Evolutionary conservation across 1,140 invertebrate species (phyloP).

Genomic region (Eulimnadia texana): DNA sequence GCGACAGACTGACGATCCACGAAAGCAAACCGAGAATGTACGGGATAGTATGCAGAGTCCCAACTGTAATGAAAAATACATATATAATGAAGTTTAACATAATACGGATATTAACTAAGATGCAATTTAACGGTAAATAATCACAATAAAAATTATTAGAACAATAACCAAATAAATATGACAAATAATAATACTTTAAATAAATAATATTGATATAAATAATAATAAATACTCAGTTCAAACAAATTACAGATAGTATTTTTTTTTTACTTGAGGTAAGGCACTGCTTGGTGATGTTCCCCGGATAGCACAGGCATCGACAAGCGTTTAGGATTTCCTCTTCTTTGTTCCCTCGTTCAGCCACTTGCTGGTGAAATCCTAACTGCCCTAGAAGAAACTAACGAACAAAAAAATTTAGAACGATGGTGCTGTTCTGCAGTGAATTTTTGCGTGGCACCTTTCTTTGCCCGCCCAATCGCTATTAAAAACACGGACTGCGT

Average conservation of each 20-base stretch:
- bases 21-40: neutral
- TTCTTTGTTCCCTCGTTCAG: neutral
- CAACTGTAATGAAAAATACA: neutral
- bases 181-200: no score
- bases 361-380: neutral
- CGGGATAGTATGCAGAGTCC: neutral
- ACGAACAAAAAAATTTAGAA: no score
- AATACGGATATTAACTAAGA: neutral
- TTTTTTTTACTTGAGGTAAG: neutral
- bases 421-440: no score
- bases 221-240: neutral
- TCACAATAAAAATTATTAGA: no score
- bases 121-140: no score
- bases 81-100: neutral
- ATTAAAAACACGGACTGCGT: no score
- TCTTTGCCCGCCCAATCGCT: no score
- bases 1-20: neutral
- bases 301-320: neutral
- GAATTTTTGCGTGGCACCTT: no score
- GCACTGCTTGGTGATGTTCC: neutral
- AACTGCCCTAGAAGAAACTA: neutral
- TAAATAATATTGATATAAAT: neutral
- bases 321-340: neutral
- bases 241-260: neutral
- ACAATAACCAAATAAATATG: no score